phyloP scores from a whole-genome alignment of 2,797 vertebrate species.

The Oophaga sylvatica region DNA sequence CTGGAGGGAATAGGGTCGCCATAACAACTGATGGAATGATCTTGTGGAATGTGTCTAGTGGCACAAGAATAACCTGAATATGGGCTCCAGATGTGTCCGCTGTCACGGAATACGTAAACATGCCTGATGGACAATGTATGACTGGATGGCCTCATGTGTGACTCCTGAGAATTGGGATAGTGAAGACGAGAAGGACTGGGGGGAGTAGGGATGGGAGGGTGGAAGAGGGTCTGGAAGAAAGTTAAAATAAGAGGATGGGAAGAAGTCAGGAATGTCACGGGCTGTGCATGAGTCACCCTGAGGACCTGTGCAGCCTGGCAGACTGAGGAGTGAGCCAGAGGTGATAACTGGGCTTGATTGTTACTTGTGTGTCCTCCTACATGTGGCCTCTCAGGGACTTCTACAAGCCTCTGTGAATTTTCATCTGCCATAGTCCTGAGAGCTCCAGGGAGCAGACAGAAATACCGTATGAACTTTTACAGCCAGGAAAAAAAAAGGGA shows the following conservation, averaged over 20 bases:
- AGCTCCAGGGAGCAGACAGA: constrained; percentile 95
- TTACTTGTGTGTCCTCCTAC: constrained; percentile 88
- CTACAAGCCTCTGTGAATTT: constrained; percentile 87
- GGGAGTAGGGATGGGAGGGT: constrained; percentile 57
- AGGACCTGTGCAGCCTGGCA: constrained; percentile 90
- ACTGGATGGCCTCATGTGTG: constrained; percentile 91
- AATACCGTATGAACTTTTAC: constrained; percentile 83
- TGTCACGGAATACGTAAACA: constrained; percentile 99
- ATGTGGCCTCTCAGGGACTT: constrained; percentile 90
- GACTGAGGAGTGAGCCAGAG: constrained; percentile 70
- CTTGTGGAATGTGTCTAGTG: constrained; percentile 94
- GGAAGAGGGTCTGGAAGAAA: constrained; percentile 53
- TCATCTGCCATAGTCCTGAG: constrained; percentile 91
- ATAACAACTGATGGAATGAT: constrained; percentile 92
- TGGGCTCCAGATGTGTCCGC: constrained; percentile 99
- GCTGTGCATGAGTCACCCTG: constrained; percentile 80
- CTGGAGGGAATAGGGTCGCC: constrained; percentile 92
- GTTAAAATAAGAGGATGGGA: constrained; percentile 48
- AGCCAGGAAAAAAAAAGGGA: constrained; percentile 68
- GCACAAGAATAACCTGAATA: constrained; percentile 96
- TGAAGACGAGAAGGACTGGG: constrained; percentile 69
- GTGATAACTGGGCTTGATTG: constrained; percentile 87
- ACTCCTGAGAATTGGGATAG: constrained; percentile 78
- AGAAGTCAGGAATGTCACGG: constrained; percentile 76
- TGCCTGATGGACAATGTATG: constrained; percentile 96